A percentile compares a stretch with the other conserved stretches of the same genome.
phyloP scores from a whole-genome alignment of 1,140 invertebrate species.

The Euwallacea fornicatus region DNA sequence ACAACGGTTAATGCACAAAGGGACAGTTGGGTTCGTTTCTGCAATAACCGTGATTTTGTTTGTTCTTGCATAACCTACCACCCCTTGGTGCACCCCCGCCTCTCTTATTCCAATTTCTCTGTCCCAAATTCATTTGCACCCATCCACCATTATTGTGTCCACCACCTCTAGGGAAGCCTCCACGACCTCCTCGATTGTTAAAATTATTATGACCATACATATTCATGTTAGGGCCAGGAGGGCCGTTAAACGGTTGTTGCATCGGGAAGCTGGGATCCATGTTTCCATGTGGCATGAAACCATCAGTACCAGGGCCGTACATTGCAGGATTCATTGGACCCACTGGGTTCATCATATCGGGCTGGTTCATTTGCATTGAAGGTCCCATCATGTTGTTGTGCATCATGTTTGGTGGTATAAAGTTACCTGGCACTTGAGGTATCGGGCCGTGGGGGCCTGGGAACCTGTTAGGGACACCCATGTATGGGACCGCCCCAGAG shows the following conservation, averaged over 20 bases:
- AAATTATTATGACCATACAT: slow-evolving; percentile 50
- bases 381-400: slow-evolving; percentile 49
- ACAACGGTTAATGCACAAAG: slow-evolving; percentile 62
- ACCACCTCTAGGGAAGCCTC: slow-evolving; percentile 53
- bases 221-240: slow-evolving; percentile 39
- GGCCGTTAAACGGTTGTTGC: slow-evolving; percentile 40
- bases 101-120: slow-evolving; percentile 52
- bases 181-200: slow-evolving; percentile 38
- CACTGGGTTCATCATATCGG: slow-evolving; percentile 48
- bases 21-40: slow-evolving; percentile 75
- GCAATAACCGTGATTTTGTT: slow-evolving; percentile 75
- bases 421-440: slow-evolving; percentile 33
- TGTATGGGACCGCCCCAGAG: slow-evolving; percentile 44
- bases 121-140: slow-evolving; percentile 46
- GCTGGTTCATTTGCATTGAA: slow-evolving; percentile 40
- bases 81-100: slow-evolving; percentile 57
- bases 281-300: slow-evolving; percentile 43
- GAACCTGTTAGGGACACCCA: slow-evolving; percentile 51
- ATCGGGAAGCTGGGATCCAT: slow-evolving; percentile 41
- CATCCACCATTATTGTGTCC: slow-evolving; percentile 35
- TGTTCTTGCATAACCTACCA: slow-evolving; percentile 70
- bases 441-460: slow-evolving; percentile 47
- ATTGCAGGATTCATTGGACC: slow-evolving; percentile 41
- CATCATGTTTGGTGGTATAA: slow-evolving; percentile 50
- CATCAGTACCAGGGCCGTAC: slow-evolving; percentile 42